Conservation (phyloP, 2,888 invertebrate species). For the Platycnemis pennipes region DNA sequence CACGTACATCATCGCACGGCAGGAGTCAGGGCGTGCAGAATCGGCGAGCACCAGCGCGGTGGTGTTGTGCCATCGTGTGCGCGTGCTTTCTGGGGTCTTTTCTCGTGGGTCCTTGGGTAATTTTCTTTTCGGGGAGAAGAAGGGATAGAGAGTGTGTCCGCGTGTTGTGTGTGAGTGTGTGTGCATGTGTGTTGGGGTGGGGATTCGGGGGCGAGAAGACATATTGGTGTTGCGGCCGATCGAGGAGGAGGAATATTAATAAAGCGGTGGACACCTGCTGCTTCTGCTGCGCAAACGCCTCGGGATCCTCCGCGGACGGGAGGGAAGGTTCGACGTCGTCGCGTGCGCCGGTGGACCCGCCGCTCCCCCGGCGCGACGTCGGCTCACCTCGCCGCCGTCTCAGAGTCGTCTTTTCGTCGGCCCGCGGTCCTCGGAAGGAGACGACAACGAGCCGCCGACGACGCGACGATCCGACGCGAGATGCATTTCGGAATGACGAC, state of each 20-base stretch:
- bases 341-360: too few species aligned
- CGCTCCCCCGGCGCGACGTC: neutral
- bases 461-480: constrained; percentile 1
- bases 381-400: neutral
- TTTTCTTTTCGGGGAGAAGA: neutral
- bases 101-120: neutral
- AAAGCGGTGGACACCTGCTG: constrained; percentile 5
- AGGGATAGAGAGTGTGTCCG: neutral
- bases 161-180: too few species aligned
- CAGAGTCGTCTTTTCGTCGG: neutral
- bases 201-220: too few species aligned
- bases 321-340: neutral
- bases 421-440: neutral
- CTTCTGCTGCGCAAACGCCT: neutral
- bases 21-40: neutral
- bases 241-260: neutral
- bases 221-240: neutral
- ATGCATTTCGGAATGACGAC: constrained; percentile 27
- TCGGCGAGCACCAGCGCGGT: neutral
- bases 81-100: too few species aligned
- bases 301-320: neutral
- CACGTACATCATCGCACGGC: neutral
- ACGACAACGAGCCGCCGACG: neutral
- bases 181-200: neutral
- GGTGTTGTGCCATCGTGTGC: neutral